Evolutionary conservation across 2,797 vertebrate species (phyloP), one percentile per base, ranked within the genome.

Genomic region (Pangasius larnaudii): DNA sequence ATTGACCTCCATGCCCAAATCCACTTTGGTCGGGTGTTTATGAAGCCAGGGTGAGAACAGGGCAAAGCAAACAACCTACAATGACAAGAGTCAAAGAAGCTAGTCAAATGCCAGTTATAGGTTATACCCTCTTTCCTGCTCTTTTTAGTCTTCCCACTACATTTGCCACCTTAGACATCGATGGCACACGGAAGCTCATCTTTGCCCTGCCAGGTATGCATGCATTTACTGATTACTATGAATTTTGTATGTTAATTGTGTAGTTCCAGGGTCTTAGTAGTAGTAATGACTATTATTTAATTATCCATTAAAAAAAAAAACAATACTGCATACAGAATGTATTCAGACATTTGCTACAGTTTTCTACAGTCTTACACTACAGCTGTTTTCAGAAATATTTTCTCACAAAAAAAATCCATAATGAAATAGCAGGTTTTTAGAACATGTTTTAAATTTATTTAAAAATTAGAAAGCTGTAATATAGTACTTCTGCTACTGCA

Each of bases 1-100:
- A 99, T 99, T 89, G 98, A 99, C 93, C 98, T 99, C 92, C 98
- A 99, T 16, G 98, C 98, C 93, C 98, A 99, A 95, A 99, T 99
- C 94, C 98, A 99, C 94, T 99, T 99, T 94, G 98, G 98, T 92
- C 96, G 98, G 93, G 98, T 99, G 94, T 99, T 99, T 93, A 99
- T 99, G 98, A 99, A 99, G 94, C 98, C 98, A 93, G 98, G 97
- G 97, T 97, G 95, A 96, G 97, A 92, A 27, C 88, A 71, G 69
- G 3, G 33, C 33, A 39, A 36, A 65, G 33, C 9, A 56, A 39
- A 49, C 24, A n/a, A 65, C 22, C 33, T 49, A 67, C 39, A 63
- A 58, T 61, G 16, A 19, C 71, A 33, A 81, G 14, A 22, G 24
- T 86, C 14, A 71, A 67, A 67, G 36, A 81, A 80, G 8, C 33